These are phyloP conservation scores for Pagrus major DNA, from an alignment of 2,113 vertebrate genomes.

Conservation along the genomic window DNA sequence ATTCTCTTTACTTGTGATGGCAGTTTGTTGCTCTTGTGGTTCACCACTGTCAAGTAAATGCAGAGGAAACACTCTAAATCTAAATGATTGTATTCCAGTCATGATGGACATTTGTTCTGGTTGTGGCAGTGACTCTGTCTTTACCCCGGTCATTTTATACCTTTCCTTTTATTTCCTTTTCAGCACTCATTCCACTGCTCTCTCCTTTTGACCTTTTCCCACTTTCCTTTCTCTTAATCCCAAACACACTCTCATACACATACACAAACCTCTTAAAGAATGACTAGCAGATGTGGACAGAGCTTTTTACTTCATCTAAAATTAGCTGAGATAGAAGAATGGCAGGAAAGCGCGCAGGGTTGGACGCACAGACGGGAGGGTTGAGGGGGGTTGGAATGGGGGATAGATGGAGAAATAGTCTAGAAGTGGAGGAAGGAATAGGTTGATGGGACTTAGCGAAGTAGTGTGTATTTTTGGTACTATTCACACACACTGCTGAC, in stretches of 20 bases:
- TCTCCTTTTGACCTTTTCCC: slow-evolving; percentile 60
- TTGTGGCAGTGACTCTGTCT: slow-evolving; percentile 32
- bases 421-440: slow-evolving; percentile 67
- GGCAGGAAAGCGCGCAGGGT: slow-evolving; percentile 76
- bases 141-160: slow-evolving; percentile 34
- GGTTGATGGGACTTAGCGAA: slow-evolving; percentile 57
- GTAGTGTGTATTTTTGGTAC: slow-evolving; percentile 70
- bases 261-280: slow-evolving; percentile 56
- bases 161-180: slow-evolving; percentile 44
- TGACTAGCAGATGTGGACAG: slow-evolving; percentile 75
- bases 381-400: slow-evolving; percentile 1
- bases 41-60: slow-evolving; percentile 58
- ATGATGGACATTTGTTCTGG: slow-evolving; percentile 46
- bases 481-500: slow-evolving; percentile 59
- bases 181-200: slow-evolving; percentile 22
- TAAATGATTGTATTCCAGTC: slow-evolving; percentile 52
- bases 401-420: slow-evolving; percentile 53
- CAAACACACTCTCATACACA: slow-evolving; percentile 33
- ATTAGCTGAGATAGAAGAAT: slow-evolving; percentile 81
- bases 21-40: slow-evolving; percentile 61
- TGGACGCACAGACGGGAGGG: slow-evolving; percentile 54
- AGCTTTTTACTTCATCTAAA: slow-evolving; percentile 78
- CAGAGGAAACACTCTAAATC: slow-evolving; percentile 44
- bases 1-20: slow-evolving; percentile 59
- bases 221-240: slow-evolving; percentile 37